Evolutionary conservation across 2,888 invertebrate species (phyloP).

Genomic region (Rapana venosa): DNA sequence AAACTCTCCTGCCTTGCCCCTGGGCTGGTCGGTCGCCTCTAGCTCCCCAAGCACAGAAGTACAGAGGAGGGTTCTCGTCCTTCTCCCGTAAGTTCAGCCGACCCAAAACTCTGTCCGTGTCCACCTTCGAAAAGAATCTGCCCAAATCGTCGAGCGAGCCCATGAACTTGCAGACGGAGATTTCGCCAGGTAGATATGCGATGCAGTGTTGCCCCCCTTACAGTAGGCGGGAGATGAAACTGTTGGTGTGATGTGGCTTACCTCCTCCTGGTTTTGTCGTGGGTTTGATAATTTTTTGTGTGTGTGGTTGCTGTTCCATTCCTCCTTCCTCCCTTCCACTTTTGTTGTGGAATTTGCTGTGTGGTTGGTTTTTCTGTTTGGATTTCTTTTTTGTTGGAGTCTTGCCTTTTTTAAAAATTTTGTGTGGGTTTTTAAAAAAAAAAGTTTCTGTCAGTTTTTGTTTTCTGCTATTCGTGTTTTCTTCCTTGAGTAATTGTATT

Average conservation of each 20-base stretch:
- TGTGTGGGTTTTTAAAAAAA: not conserved
- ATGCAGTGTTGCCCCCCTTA: not conserved
- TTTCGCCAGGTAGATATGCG: constrained; percentile 70
- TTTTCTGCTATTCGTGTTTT: not conserved
- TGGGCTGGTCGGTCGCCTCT: constrained; percentile 14
- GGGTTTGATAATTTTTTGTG: not conserved
- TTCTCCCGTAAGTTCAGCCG: constrained; percentile 63
- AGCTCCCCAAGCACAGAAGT: constrained; percentile 48
- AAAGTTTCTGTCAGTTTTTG: not conserved
- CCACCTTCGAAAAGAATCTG: constrained; percentile 61
- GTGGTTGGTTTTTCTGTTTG: not conserved
- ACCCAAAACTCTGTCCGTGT: constrained; percentile 69
- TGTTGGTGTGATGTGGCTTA: not conserved
- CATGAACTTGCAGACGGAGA: constrained; percentile 76
- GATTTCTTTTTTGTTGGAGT: not conserved
- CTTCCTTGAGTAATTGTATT: not conserved
- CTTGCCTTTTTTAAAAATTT: not conserved
- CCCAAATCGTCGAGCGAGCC: constrained; percentile 77
- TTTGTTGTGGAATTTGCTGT: not conserved
- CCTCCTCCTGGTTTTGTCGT: not conserved
- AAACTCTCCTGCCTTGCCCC: not conserved
- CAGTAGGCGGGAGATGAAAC: not conserved
- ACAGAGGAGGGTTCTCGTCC: constrained; percentile 59
- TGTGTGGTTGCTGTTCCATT: not conserved
- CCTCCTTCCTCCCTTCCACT: not conserved